phyloP scores from a whole-genome alignment of 53 echinoderm and acorn worm species.

The Apostichopus leukothele region DNA sequence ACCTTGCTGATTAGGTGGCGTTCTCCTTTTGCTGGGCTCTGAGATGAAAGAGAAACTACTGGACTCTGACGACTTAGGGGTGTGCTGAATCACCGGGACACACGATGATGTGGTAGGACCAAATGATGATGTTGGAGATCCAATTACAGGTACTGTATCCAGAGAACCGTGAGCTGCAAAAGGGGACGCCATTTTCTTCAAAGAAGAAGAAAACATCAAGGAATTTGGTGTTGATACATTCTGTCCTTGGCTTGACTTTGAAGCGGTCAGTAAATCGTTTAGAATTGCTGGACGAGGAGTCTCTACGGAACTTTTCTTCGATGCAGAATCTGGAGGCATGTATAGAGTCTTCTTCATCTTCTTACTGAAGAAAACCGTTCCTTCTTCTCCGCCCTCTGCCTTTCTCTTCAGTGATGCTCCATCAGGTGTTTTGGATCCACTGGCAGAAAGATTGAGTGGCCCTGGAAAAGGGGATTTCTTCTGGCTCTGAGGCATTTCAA shows the following conservation, averaged over 20 bases:
- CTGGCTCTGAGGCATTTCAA: constrained; percentile 18
- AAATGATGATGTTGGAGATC: constrained; percentile 13
- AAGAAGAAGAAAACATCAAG: constrained; percentile 16
- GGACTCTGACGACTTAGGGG: constrained; percentile 38
- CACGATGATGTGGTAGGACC: constrained; percentile 47
- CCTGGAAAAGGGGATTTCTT: neutral
- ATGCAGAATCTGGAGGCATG: constrained; percentile 22
- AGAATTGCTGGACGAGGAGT: constrained; percentile 32
- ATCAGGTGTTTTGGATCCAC: neutral
- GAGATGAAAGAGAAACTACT: constrained; percentile 22
- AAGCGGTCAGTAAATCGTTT: constrained; percentile 21
- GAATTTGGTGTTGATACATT: neutral
- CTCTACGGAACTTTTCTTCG: neutral
- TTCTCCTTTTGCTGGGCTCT: constrained; percentile 42
- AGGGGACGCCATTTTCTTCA: constrained; percentile 21
- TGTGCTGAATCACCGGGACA: constrained; percentile 93
- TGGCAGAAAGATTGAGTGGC: constrained; percentile 15
- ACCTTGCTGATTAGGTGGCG: constrained; percentile 55
- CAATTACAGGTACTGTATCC: neutral
- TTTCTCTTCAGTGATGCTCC: constrained; percentile 18
- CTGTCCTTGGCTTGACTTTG: neutral
- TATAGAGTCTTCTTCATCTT: constrained; percentile 35
- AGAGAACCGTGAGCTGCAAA: neutral
- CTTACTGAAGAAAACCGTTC: constrained; percentile 24
- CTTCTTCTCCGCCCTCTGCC: constrained; percentile 5